phyloP scores from a whole-genome alignment of 1,140 invertebrate species.

The Lamellibrachia luymesi region DNA sequence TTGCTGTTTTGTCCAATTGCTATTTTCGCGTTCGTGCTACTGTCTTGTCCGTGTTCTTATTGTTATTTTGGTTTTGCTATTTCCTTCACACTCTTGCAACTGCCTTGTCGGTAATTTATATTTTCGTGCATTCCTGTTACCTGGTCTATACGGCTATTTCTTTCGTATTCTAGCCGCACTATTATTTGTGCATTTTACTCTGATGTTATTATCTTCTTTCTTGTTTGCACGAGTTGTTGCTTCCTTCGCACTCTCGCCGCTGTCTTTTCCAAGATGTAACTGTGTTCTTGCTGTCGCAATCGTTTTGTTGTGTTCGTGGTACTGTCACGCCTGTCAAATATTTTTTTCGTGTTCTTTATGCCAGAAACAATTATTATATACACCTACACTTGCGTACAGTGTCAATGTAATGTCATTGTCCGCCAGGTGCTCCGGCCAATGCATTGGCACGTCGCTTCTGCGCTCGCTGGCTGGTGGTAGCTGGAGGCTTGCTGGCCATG shows the following conservation, averaged over 20 bases:
- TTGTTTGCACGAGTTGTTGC: background rate
- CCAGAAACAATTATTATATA: background rate
- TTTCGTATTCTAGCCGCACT: background rate
- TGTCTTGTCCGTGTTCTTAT: background rate
- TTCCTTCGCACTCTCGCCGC: background rate
- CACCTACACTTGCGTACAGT: background rate
- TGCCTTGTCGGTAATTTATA: background rate
- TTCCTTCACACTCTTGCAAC: background rate
- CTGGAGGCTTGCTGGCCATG: background rate
- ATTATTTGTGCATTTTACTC: background rate
- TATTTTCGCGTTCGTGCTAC: background rate
- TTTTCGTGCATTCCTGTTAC: background rate
- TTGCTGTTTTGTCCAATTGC: background rate
- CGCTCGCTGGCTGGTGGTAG: background rate
- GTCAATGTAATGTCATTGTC: background rate
- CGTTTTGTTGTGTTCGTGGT: background rate
- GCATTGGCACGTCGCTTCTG: conserved; percentile 8
- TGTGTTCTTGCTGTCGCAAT: background rate
- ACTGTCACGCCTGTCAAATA: background rate
- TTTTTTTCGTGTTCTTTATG: background rate
- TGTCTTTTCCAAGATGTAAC: too few species aligned
- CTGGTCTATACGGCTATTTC: background rate
- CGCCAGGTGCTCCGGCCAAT: background rate
- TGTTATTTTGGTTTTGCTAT: background rate
- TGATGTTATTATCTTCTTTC: background rate